phyloP scores from a whole-genome alignment of 1,140 invertebrate species.

The Phocides pigmalion region DNA sequence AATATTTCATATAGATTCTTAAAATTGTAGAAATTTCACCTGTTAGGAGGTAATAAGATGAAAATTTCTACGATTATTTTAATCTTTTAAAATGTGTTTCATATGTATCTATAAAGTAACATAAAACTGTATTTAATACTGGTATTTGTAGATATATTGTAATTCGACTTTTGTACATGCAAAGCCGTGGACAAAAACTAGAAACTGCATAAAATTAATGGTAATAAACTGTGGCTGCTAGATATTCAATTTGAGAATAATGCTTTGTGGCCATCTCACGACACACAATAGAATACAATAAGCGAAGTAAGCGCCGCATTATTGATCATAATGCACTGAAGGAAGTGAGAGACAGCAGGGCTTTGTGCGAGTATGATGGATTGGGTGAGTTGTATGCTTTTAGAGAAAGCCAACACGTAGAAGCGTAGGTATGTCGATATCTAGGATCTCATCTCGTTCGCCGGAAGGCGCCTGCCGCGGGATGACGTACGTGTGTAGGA shows the following conservation, averaged over 20 bases:
- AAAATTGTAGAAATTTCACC: too few relatives aligned
- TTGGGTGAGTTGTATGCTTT: slow-evolving; percentile 3
- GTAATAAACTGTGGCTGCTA: background rate
- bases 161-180: too few relatives aligned
- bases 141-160: too few relatives aligned
- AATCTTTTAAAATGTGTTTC: too few relatives aligned
- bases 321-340: slow-evolving; percentile 23
- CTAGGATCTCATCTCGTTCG: slow-evolving; percentile 5
- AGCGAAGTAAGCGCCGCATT: slow-evolving; percentile 7
- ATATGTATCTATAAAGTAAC: too few relatives aligned
- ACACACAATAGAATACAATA: slow-evolving; percentile 14
- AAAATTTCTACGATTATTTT: too few relatives aligned
- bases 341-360: slow-evolving; percentile 9
- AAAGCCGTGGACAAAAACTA: too few relatives aligned
- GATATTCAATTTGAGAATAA: background rate
- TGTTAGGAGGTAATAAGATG: too few relatives aligned
- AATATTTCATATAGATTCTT: too few relatives aligned
- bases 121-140: too few relatives aligned
- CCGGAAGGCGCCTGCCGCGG: slow-evolving; percentile 6
- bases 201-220: too few relatives aligned
- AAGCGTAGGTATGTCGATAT: background rate
- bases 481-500: slow-evolving; percentile 1
- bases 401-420: slow-evolving; percentile 1
- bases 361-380: slow-evolving; percentile 11
- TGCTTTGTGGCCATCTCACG: background rate